Evolutionary conservation across 2,797 vertebrate genomes (phyloP).

Genomic region (Lepilemur ruficaudatus): DNA sequence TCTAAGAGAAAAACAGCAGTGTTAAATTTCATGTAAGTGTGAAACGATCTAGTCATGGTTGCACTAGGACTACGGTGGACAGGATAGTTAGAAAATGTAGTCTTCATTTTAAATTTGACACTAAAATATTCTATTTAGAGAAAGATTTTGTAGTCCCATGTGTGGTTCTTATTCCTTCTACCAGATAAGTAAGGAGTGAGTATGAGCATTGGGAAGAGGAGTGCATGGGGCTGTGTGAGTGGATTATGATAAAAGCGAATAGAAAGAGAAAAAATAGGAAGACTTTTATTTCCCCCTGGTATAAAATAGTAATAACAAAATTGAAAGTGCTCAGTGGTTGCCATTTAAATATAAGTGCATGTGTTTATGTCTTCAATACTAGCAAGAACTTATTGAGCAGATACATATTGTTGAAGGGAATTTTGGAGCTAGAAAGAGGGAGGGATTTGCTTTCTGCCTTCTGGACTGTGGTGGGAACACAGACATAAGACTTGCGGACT

Average conservation of each 20-base stretch:
- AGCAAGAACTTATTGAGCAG: neutral
- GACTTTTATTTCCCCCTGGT: neutral
- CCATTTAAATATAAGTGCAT: neutral
- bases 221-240: neutral
- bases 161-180: neutral
- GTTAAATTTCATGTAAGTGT: neutral
- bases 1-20: neutral
- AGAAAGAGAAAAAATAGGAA: neutral
- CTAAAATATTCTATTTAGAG: neutral
- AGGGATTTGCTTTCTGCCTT: neutral
- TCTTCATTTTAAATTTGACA: neutral
- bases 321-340: neutral
- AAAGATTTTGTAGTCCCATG: neutral
- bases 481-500: neutral
- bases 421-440: neutral
- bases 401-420: neutral
- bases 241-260: neutral
- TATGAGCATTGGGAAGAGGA: neutral
- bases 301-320: neutral
- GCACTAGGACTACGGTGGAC: neutral
- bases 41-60: neutral
- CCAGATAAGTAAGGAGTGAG: neutral
- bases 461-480: neutral
- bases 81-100: neutral
- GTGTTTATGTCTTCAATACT: neutral